Percentiles rank a stretch among this genome's conserved stretches.
phyloP scores from a whole-genome alignment of 1,140 invertebrate genomes.

The Drosophila saltans region DNA sequence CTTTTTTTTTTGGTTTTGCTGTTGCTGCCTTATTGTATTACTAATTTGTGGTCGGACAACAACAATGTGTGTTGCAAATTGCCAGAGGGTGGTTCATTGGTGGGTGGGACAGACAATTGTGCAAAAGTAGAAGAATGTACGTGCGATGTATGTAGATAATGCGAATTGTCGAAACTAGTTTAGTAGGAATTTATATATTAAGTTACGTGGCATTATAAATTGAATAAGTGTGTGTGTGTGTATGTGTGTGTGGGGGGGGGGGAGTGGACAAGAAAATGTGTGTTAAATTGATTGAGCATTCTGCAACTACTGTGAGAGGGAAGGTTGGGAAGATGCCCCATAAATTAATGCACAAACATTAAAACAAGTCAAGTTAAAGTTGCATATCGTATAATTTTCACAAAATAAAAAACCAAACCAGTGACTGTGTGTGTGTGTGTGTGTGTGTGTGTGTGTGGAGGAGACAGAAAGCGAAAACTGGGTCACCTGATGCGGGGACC shows the following conservation, averaged over 20 bases:
- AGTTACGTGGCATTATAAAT: conserved; percentile 69
- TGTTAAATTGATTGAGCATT: conserved; percentile 72
- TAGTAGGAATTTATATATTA: conserved; percentile 66
- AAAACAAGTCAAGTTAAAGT: conserved; percentile 61
- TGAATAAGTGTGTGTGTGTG: conserved; percentile 54
- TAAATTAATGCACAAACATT: conserved; percentile 63
- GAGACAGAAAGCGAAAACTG: conserved; percentile 76
- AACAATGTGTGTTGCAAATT: conserved; percentile 29
- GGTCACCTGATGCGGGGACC: conserved; percentile 74
- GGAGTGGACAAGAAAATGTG: conserved; percentile 49
- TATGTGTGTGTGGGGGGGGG: background rate
- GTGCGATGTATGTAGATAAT: background rate
- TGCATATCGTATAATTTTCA: conserved; percentile 76
- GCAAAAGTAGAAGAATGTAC: conserved; percentile 12
- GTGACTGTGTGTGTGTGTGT: too few species aligned
- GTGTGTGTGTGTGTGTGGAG: conserved; percentile 18
- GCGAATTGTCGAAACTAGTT: conserved; percentile 61
- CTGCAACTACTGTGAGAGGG: background rate
- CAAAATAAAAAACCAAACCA: conserved; percentile 50
- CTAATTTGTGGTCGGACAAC: conserved; percentile 34
- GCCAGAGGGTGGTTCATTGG: background rate
- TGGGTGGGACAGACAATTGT: background rate
- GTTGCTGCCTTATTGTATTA: conserved; percentile 39
- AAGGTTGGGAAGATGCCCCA: conserved; percentile 48
- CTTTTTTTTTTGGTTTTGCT: background rate